Percentiles rank a stretch among this genome's conserved stretches.
Conservation (phyloP, 2,113 vertebrate species). For the Natator depressus region DNA sequence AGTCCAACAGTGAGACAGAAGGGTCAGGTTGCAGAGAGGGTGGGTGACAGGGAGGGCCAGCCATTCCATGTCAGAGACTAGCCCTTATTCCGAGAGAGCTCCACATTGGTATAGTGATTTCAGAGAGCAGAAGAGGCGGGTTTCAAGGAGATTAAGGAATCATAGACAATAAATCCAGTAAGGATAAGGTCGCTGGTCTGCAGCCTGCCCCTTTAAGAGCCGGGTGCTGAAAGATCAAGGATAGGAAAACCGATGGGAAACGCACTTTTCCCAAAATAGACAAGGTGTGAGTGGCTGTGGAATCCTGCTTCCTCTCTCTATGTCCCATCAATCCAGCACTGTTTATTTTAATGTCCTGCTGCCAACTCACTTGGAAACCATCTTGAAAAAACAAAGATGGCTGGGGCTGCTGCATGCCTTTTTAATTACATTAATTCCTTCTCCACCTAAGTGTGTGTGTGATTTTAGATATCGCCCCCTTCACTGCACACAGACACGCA, state of each 20-base stretch:
- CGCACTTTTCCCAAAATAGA: constrained; percentile 62
- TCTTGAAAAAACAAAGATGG: constrained; percentile 69
- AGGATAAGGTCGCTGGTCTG: neutral
- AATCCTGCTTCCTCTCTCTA: constrained; percentile 76
- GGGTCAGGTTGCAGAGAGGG: neutral
- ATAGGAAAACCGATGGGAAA: constrained; percentile 62
- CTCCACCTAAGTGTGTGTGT: neutral
- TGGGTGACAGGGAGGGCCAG: neutral
- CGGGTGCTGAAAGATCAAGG: neutral
- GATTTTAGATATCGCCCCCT: neutral
- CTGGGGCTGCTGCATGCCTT: constrained; percentile 63
- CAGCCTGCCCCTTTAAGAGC: constrained; percentile 48
- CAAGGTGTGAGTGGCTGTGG: constrained; percentile 68
- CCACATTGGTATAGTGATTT: neutral
- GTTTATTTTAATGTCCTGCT: constrained; percentile 77
- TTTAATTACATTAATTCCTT: constrained; percentile 72
- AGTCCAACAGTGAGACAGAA: neutral
- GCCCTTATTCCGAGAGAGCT: neutral
- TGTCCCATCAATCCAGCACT: constrained; percentile 70
- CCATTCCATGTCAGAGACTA: neutral
- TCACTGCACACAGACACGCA: neutral
- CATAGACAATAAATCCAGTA: accelerated
- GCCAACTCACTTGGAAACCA: constrained; percentile 71
- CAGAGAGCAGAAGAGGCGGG: neutral
- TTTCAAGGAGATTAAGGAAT: constrained; percentile 19